Conservation (phyloP, 2,888 invertebrate genomes). For the Pristionchus japonicus region DNA sequence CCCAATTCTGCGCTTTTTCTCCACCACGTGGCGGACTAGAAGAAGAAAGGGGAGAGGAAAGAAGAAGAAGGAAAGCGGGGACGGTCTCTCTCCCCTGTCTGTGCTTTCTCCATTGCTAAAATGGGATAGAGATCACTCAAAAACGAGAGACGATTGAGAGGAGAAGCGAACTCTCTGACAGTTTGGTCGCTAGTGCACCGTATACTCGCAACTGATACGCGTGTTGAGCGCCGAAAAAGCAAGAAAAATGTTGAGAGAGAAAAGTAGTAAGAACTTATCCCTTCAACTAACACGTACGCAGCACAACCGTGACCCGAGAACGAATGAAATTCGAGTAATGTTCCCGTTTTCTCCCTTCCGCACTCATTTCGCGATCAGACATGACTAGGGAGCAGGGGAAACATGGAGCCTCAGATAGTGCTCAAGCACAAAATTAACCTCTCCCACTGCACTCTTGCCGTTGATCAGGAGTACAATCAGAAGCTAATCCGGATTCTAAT, state of each 20-base stretch:
- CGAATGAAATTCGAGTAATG: background rate
- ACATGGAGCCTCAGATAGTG: background rate
- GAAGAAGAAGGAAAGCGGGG: background rate
- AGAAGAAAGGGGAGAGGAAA: background rate
- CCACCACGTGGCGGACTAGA: constrained; percentile 22
- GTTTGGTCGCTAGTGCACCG: constrained; percentile 17
- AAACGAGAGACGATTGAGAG: background rate
- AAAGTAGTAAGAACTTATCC: constrained; percentile 1
- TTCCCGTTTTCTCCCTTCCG: background rate
- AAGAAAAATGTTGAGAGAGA: constrained; percentile 16
- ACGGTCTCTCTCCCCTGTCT: background rate
- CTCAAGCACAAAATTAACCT: background rate
- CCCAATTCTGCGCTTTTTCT: constrained; percentile 13
- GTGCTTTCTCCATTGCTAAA: background rate
- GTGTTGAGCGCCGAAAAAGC: background rate
- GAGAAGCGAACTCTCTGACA: background rate
- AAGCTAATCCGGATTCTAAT: constrained; percentile 23
- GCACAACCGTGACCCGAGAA: background rate
- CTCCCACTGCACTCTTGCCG: background rate
- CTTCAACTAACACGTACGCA: background rate
- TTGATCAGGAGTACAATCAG: constrained; percentile 33
- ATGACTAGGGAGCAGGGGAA: background rate
- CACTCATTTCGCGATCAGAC: background rate
- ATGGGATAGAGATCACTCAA: background rate
- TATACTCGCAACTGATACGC: background rate